Percentiles rank a stretch among this genome's conserved stretches.
Evolutionary conservation across 2,797 vertebrate genomes (phyloP).

Genomic region (Octomys mimax): DNA sequence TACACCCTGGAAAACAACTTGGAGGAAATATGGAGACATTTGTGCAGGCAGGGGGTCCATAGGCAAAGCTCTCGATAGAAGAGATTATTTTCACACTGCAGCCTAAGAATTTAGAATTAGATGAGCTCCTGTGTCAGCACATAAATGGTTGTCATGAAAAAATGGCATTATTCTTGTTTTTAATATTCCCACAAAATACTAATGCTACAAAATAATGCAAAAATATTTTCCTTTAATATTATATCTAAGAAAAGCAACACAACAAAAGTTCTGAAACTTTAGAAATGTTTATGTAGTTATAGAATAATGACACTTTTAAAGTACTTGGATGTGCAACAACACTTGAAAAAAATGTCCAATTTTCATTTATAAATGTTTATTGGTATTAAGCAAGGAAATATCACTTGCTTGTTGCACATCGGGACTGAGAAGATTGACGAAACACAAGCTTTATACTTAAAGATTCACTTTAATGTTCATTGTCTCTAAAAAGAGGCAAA

Average conservation of each 20-base stretch:
- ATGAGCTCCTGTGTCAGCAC: constrained; percentile 72
- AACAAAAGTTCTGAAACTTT: background rate
- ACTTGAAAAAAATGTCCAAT: background rate
- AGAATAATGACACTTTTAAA: background rate
- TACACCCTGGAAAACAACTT: constrained; percentile 66
- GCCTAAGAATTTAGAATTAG: constrained; percentile 73
- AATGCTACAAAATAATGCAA: constrained; percentile 66
- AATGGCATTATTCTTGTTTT: constrained; percentile 73
- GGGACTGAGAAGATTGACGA: background rate
- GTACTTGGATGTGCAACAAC: background rate
- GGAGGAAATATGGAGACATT: constrained; percentile 40
- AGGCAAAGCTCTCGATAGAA: constrained; percentile 65
- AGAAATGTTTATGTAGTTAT: background rate
- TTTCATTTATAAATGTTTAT: constrained; percentile 17
- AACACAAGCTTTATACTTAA: constrained; percentile 3
- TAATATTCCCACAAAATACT: constrained; percentile 30
- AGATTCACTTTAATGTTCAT: background rate
- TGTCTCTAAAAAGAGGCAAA: background rate
- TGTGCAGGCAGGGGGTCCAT: constrained; percentile 1
- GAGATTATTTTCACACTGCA: constrained; percentile 65
- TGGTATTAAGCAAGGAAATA: background rate
- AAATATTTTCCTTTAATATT: constrained; percentile 75
- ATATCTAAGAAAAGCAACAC: constrained; percentile 44
- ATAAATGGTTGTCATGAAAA: constrained; percentile 68
- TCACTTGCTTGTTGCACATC: background rate